Base-by-base conservation (phyloP, 2,888 invertebrate species). In the Fissipunctia ypsillon region DNA sequence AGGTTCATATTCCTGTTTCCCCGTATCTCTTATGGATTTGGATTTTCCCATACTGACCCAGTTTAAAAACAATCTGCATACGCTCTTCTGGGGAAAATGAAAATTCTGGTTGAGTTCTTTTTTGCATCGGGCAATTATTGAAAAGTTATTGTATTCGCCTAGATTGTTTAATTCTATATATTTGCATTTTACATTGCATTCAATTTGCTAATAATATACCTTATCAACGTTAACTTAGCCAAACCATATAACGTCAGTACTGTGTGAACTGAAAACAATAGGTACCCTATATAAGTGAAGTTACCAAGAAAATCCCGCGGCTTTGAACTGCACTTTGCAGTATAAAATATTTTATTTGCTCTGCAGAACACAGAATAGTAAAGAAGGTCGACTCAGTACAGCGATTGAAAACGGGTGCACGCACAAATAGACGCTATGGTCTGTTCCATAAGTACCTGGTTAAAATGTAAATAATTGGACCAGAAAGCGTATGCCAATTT, bases 271-370 rank as follows among this genome's bases (percentile, higher is more conserved):
- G n/a, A 61, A 63, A 59, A 79, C 61, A 63, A 45, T 31, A 52
- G 14, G 6, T 64, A 31, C 19, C 19, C 10, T 14, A 73, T 72
- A 45, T 25, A 16, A 35, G 22, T 50, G 54, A 78, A 79, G 43
- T 73, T 73, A 16, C 50, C 9, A 7, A n/a, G 45, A 83, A 70
- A 81, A 68, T 68, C 65, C 50, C 12, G n/a, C 9, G 19, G 60
- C 45, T 76, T 69, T 48, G 50, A 54, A 74, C 69, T 81, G 74
- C 84, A 81, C 57, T 73, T 77, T 63, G 45, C n/a, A 50, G 64
- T 22, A 75, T 75, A 75, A 80, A 83, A 85, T 80, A 59, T 74
- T 79, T 76, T 60, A 74, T 73, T 80, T 66, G 61, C 63, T 54
- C 12, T n/a, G 38, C 22, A 57, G 41, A 59, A 63, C 50, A 38